Evolutionary conservation across 2,888 invertebrate species (phyloP), one percentile per base, ranked within the genome.

Genomic region (Sinohyriopsis cumingii): DNA sequence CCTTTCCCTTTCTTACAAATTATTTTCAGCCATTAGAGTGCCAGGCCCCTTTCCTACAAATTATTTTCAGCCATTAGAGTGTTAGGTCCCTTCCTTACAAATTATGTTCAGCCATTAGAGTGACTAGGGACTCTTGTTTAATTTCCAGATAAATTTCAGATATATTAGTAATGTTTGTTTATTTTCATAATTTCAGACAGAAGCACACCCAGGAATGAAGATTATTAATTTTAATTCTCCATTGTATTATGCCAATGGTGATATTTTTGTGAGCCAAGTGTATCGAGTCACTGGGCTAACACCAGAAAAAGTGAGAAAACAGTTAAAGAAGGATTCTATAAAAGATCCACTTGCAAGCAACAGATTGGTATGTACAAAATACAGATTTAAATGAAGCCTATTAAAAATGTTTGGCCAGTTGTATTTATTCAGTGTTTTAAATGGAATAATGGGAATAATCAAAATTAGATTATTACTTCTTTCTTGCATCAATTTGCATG

Each of bases 231-330:
- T 90, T 81, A 90, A 90, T 69, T 87, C 91, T 6, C 90, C 91
- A 5, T 79, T 91, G 7, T 89, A 91, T 68, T 91, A 90, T 82
- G 91, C 91, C 20, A 91, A 91, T 73, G 89, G 88, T 5, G 91
- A 91, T 60, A 75, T 88, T 64, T 91, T 91, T 80, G 80, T 86
- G n/a, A 84, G 84, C 33, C 84, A 86, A 61, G 79, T 91, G 9
- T 84, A 86, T 67, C 77, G 74, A 19, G 80, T 84, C 56, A 80
- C 84, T 0, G 83, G 81, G 5, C 74, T 85, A 53, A 84, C 82
- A 55, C 87, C 88, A 2, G 81, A 86, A 62, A 82, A 81, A 66
- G 70, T 86, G 9, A 68, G 80, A 18, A 84, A 84, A 69, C 75
- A 73, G 28, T 71, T 84, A 18, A 85, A 84, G 65, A 73, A 67